Evolutionary conservation across 2,113 vertebrate genomes (phyloP).

Genomic region (Mobula hypostoma): DNA sequence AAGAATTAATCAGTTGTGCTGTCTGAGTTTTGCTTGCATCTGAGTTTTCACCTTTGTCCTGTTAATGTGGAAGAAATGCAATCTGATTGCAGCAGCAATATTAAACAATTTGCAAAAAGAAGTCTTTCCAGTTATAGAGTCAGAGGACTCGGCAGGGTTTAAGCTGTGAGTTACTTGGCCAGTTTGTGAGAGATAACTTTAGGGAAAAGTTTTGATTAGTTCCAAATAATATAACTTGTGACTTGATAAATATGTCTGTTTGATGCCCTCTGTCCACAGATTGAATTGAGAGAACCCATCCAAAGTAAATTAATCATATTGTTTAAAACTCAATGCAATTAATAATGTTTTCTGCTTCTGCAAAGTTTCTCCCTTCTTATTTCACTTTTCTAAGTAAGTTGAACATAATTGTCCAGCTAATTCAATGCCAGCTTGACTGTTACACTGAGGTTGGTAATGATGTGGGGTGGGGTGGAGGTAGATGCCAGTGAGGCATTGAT

Average conservation of each 20-base stretch:
- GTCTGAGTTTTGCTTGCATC: background rate
- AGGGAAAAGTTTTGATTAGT: background rate
- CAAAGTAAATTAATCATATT: background rate
- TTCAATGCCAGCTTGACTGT: background rate
- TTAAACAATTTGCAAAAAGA: background rate
- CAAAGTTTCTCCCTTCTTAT: background rate
- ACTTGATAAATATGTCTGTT: background rate
- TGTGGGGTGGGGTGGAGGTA: background rate
- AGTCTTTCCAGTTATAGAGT: background rate
- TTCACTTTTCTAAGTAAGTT: too few relatives aligned
- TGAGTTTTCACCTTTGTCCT: background rate
- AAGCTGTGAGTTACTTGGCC: background rate
- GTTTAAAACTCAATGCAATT: background rate
- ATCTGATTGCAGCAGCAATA: background rate
- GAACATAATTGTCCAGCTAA: background rate
- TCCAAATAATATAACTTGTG: background rate
- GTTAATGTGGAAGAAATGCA: background rate
- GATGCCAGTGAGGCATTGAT: background rate
- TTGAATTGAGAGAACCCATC: background rate
- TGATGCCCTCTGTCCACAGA: background rate
- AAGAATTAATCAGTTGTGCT: constrained; percentile 6
- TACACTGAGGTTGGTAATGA: too few relatives aligned
- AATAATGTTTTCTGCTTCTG: background rate
- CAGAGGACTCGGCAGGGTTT: background rate
- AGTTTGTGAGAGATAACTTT: background rate